Evolutionary conservation across 2,888 invertebrate species (phyloP), one percentile per base, ranked within the genome.

Genomic region (Hedya salicella): DNA sequence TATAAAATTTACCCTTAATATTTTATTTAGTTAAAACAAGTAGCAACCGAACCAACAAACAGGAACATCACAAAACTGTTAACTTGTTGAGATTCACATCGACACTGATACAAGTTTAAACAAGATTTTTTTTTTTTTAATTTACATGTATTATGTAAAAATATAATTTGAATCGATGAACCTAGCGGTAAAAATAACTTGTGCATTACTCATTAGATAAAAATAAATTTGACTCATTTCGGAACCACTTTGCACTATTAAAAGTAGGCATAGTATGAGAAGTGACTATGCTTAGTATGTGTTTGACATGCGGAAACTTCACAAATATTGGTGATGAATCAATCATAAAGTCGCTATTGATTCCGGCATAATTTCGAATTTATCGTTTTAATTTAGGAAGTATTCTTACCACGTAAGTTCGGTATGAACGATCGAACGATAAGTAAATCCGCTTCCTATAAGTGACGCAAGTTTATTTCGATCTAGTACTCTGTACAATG

Each of bases 371-470:
- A 85, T 82, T 78, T 77, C 78, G 77, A 77, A 77, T 81, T 78
- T 79, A 81, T 81, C 76, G 78, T 79, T 78, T 77, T 75, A 80
- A 79, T 87, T 89, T 91, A 91, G 91, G 91, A 91, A 91, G 89
- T 89, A 78, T 79, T 83, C 69, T 71, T 73, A 74, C 83, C 83
- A 83, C 79, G 83, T 81, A 76, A 78, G 83, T 81, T 81, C 79
- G 82, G 81, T 57, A 57, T 32, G 17, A 78, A 75, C 75, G 81
- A 80, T 79, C 74, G 75, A 74, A 70, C 78, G 83, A 86, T 88
- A 86, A 80, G 77, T 69, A 85, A 83, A 84, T 87, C 85, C 83
- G 87, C 89, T 89, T 91, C 89, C 90, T 89, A 36, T 36, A 86
- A 69, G 61, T 70, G 71, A 69, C 71, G 67, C 69, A 70, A 72